Conservation (phyloP, 2,113 vertebrate species). For the Morone chrysops region DNA sequence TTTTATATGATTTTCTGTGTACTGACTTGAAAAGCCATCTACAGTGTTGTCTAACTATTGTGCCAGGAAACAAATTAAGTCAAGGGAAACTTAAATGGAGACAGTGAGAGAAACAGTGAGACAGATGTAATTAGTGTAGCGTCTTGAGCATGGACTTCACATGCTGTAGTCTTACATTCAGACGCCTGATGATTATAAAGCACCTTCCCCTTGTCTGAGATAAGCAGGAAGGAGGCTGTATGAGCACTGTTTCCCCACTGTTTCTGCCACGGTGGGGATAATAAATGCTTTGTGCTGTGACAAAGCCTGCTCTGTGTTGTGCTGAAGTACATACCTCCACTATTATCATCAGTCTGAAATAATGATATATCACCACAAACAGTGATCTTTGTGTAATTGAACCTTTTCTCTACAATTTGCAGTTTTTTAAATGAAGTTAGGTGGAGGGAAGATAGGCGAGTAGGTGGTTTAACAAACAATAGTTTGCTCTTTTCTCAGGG, state of each 20-base stretch:
- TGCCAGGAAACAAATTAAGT: neutral
- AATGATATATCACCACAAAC: slow-evolving; percentile 58
- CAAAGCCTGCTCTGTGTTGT: slow-evolving; percentile 70
- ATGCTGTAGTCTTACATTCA: slow-evolving; percentile 51
- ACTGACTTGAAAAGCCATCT: neutral
- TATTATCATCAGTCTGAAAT: slow-evolving; percentile 65
- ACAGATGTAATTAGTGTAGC: slow-evolving; percentile 39
- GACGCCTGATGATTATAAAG: slow-evolving; percentile 73
- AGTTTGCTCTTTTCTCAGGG: slow-evolving; percentile 53
- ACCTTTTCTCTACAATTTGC: slow-evolving; percentile 50
- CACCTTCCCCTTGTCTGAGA: slow-evolving; percentile 65
- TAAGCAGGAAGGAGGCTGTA: slow-evolving; percentile 62
- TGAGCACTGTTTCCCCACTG: slow-evolving; percentile 56
- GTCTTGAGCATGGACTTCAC: slow-evolving; percentile 29
- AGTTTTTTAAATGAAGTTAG: slow-evolving; percentile 33
- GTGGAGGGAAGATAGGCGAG: slow-evolving; percentile 5
- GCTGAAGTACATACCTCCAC: slow-evolving; percentile 52
- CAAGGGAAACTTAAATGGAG: slow-evolving; percentile 22
- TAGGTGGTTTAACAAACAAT: slow-evolving; percentile 38
- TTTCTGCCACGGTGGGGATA: slow-evolving; percentile 53
- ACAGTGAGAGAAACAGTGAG: slow-evolving; percentile 18
- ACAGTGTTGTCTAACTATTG: neutral
- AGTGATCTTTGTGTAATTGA: slow-evolving; percentile 52
- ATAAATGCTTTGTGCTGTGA: slow-evolving; percentile 74
- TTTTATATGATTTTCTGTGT: neutral